Evolutionary conservation across 2,888 invertebrate species (phyloP).

Genomic region (Sympetrum striolatum): DNA sequence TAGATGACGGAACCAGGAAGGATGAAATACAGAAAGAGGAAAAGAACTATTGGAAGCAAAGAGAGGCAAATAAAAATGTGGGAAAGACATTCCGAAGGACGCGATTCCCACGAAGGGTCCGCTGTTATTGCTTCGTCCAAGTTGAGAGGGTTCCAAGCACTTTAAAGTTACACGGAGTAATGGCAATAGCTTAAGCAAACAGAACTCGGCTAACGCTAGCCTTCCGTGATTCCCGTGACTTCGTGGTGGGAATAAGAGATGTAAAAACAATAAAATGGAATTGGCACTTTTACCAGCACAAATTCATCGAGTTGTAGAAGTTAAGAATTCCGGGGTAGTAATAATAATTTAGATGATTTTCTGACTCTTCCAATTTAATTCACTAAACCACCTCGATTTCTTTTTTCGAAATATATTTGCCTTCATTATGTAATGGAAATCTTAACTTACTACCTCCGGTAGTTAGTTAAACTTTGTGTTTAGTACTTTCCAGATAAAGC

Average conservation of each 20-base stretch:
- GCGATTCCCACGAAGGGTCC: not conserved
- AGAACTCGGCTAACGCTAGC: not conserved
- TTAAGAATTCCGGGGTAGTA: too few species aligned
- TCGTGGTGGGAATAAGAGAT: not conserved
- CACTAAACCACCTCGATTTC: too few species aligned
- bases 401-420: too few species aligned
- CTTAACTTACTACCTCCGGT: too few species aligned
- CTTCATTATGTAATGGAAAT: too few species aligned
- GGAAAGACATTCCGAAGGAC: not conserved
- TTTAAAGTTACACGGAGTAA: not conserved
- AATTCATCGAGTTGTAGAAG: too few species aligned
- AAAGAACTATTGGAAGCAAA: not conserved
- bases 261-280: not conserved
- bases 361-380: too few species aligned
- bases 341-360: too few species aligned
- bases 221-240: not conserved
- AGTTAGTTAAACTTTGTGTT: too few species aligned
- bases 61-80: not conserved
- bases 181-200: not conserved
- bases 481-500: too few species aligned
- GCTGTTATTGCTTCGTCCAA: not conserved
- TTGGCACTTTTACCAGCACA: not conserved
- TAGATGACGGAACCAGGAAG: not conserved
- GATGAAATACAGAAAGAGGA: not conserved
- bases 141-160: not conserved